These are phyloP conservation scores for Tragopan temminckii DNA, from an alignment of 2,797 vertebrate genomes.

Conservation along the genomic window DNA sequence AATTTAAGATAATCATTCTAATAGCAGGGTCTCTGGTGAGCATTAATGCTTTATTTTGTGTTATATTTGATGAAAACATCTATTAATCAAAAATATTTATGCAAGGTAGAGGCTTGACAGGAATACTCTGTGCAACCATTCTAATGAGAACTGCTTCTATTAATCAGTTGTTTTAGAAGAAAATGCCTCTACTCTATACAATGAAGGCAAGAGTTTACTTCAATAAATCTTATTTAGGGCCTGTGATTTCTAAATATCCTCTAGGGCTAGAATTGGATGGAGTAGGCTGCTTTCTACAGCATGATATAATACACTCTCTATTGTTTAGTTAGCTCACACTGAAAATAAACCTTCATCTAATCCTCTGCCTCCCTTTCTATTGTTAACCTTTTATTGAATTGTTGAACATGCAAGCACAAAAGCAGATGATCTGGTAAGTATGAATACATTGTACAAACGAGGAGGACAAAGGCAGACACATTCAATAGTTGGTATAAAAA, in stretches of 20 bases:
- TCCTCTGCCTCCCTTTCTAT: not conserved
- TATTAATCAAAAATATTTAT: constrained; percentile 83
- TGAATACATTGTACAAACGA: not conserved
- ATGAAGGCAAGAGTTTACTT: not conserved
- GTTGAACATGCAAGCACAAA: constrained; percentile 5
- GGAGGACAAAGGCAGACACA: not conserved
- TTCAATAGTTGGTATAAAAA: not conserved
- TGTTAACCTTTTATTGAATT: constrained; percentile 14
- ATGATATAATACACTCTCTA: not conserved
- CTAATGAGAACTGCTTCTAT: constrained; percentile 46
- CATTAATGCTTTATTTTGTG: constrained; percentile 65
- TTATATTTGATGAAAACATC: constrained; percentile 69
- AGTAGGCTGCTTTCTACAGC: not conserved
- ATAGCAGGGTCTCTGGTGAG: constrained; percentile 75
- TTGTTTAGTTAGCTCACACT: not conserved
- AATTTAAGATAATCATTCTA: constrained; percentile 75
- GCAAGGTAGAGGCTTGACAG: constrained; percentile 58
- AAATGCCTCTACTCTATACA: constrained; percentile 32
- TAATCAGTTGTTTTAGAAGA: constrained; percentile 62
- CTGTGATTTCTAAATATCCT: constrained; percentile 43
- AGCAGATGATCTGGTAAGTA: not conserved
- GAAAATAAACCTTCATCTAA: not conserved
- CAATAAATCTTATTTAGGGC: constrained; percentile 35
- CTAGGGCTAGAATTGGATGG: not conserved
- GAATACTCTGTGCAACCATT: constrained; percentile 39